phyloP scores from a whole-genome alignment of 2,113 vertebrate genomes.

The Agapornis roseicollis region DNA sequence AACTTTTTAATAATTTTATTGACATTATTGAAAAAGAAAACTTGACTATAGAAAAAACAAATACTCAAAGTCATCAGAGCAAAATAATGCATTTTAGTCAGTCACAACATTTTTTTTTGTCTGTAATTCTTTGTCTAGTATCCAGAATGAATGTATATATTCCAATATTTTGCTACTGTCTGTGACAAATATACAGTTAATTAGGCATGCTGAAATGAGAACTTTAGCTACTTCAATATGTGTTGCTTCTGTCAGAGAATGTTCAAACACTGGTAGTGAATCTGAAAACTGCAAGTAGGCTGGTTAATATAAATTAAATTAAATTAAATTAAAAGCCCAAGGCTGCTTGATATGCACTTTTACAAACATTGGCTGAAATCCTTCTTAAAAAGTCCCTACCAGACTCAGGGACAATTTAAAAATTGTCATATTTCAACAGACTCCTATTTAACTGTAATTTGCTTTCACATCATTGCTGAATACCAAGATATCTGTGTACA shows the following conservation, averaged over 20 bases:
- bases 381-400: neutral
- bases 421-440: constrained; percentile 9
- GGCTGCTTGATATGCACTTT: constrained; percentile 38
- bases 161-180: neutral
- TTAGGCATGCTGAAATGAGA: constrained; percentile 39
- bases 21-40: neutral
- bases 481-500: neutral
- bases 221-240: constrained; percentile 54
- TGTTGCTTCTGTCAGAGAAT: constrained; percentile 56
- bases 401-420: neutral
- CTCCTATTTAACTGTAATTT: neutral
- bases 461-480: neutral
- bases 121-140: neutral
- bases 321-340: constrained; percentile 63
- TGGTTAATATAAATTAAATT: constrained; percentile 64
- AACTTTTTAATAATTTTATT: neutral
- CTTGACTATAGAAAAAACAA: neutral
- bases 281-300: constrained; percentile 41
- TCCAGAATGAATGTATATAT: neutral
- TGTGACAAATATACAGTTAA: constrained; percentile 27
- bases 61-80: neutral
- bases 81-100: neutral
- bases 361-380: constrained; percentile 5
- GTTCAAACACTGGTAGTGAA: constrained; percentile 45
- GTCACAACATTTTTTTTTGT: neutral